A percentile compares a stretch with the other conserved stretches of the same genome.
phyloP scores from a whole-genome alignment of 1,140 invertebrate species.

The Meloidogyne chitwoodi region DNA sequence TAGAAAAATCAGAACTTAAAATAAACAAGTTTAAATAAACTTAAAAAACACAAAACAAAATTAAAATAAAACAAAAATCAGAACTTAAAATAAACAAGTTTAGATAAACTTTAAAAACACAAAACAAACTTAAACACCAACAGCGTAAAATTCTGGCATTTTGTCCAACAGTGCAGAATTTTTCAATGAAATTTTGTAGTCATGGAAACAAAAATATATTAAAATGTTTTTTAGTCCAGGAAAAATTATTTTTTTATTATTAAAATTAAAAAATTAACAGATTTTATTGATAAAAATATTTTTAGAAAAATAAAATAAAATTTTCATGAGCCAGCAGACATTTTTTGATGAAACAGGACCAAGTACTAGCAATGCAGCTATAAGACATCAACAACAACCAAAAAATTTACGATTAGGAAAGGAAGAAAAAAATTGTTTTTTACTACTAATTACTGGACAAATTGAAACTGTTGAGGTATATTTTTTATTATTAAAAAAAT shows the following conservation, averaged over 20 bases:
- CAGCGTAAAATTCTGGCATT: too few relatives aligned
- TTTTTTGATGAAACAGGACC: neutral
- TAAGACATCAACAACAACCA: constrained; percentile 10
- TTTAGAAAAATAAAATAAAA: neutral
- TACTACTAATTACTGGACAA: constrained; percentile 36
- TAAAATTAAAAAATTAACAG: too few relatives aligned
- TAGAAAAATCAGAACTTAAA: neutral
- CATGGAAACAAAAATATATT: neutral
- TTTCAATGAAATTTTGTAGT: neutral
- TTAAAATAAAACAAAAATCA: neutral
- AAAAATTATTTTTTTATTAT: too few relatives aligned
- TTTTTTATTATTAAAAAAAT: neutral
- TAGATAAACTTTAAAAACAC: neutral
- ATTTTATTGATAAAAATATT: too few relatives aligned
- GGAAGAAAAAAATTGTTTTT: constrained; percentile 21
- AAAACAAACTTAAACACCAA: neutral
- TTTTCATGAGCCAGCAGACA: neutral
- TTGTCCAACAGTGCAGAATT: too few relatives aligned
- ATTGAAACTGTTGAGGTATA: constrained; percentile 42
- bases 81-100: neutral
- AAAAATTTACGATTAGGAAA: neutral
- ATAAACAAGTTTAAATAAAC: neutral
- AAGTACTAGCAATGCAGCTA: neutral
- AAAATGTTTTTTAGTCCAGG: neutral
- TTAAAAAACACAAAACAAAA: neutral